phyloP scores from a whole-genome alignment of 2,113 vertebrate genomes.

The Hirundichthys speculiger region DNA sequence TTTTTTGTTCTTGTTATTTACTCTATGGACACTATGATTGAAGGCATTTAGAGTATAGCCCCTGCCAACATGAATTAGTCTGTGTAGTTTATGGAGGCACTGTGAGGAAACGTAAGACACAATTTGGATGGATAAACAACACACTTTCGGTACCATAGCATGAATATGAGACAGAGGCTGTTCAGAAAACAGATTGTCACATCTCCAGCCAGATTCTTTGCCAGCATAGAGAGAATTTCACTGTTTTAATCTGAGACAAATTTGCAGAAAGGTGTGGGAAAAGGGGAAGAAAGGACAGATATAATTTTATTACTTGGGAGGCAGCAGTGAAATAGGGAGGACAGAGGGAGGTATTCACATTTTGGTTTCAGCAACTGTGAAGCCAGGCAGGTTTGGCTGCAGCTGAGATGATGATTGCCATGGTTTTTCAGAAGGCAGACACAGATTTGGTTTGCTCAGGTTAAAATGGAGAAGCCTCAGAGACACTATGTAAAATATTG shows the following conservation, averaged over 20 bases:
- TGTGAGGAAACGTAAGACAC: conserved; percentile 26
- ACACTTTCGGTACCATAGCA: conserved; percentile 27
- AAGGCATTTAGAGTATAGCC: not conserved
- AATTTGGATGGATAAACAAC: conserved; percentile 30
- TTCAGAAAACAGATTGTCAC: conserved; percentile 44
- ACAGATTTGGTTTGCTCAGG: conserved; percentile 32
- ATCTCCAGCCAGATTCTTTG: conserved; percentile 51
- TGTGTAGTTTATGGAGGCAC: conserved; percentile 9
- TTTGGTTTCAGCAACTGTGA: conserved; percentile 47
- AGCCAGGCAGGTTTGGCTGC: conserved; percentile 50
- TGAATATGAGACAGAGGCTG: conserved; percentile 45
- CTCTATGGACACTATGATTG: not conserved
- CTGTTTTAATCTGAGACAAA: conserved; percentile 58
- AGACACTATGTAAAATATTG: not conserved
- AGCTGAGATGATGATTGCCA: conserved; percentile 48
- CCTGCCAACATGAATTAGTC: conserved; percentile 27
- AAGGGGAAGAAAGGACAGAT: conserved; percentile 53
- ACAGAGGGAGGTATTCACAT: conserved; percentile 33
- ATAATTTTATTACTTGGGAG: conserved; percentile 56
- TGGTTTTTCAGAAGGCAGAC: conserved; percentile 25
- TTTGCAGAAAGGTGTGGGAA: conserved; percentile 52
- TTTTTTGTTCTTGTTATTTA: not conserved
- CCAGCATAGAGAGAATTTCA: conserved; percentile 25
- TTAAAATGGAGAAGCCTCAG: no score
- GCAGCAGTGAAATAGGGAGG: conserved; percentile 6